Base-by-base conservation (phyloP, 2,888 invertebrate species). In the Drosophila setosimentum region DNA sequence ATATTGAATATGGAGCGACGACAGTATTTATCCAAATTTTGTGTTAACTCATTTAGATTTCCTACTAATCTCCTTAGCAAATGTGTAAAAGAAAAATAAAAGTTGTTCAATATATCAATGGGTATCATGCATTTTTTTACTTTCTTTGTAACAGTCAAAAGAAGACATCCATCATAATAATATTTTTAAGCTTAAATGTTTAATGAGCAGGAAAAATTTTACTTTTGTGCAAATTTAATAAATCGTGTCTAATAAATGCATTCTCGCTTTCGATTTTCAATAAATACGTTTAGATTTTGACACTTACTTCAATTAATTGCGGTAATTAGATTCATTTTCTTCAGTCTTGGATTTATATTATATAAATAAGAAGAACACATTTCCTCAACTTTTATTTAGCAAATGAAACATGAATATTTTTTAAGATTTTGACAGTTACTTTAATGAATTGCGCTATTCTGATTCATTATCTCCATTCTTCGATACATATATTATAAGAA, bases 1-100 rank as follows among this genome's bases (percentile, higher is more conserved):
- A 30, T 33, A 18, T 33, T 24, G 21, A 40, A 68, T 62, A 55
- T 70, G 48, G 49, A 75, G 57, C 69, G 65, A 72, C 68, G 73
- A 60, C 53, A 73, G 74, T 73, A 42, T 50, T 57, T 64, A 42
- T 51, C 11, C 21, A 35, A 18, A 42, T 29, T 51, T 55, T 27
- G 7, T 55, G 35, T 37, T n/a, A 55, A 55, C 54, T 55, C 54
- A 66, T 63, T 55, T 59, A 27, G 64, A 55, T 29, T 55, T 30
- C 6, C n/a, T 51, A 8, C 51, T 16, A 45, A 24, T 24, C 45
- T 30, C 2, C 18, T 27, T 27, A 4, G 18, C 35, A 4, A 55
- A 53, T 21, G 16, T 4, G 2, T 16, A 24, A 8, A 55, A 35
- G 8, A 1, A 2, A 45, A 45, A 24, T 45, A 16, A 45, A 45